Evolutionary conservation across 2,888 invertebrate species (phyloP).

Genomic region (Prenolepis imparis): DNA sequence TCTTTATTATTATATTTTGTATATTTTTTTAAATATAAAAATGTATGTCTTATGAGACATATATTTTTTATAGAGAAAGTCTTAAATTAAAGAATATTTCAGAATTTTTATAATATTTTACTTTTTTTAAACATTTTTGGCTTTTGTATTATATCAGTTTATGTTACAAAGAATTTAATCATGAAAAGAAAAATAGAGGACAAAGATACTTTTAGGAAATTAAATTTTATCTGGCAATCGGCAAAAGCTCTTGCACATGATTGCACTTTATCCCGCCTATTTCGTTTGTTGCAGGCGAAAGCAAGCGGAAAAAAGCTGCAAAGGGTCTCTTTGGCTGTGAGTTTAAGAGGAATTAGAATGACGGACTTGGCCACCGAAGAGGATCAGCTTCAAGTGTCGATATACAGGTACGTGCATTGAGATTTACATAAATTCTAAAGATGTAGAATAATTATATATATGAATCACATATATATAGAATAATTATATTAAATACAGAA

Average conservation of each 20-base stretch:
- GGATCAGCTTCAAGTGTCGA: slow-evolving; percentile 92
- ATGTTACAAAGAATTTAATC: not conserved
- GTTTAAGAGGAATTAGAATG: slow-evolving; percentile 92
- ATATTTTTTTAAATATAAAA: not conserved
- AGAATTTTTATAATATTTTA: not conserved
- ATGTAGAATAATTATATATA: not conserved
- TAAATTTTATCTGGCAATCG: not conserved
- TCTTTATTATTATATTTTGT: not conserved
- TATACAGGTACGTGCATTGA: slow-evolving; percentile 90
- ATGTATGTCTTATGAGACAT: not conserved
- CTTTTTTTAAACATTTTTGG: not conserved
- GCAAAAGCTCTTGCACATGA: not conserved
- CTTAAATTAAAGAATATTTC: not conserved
- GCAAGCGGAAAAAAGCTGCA: slow-evolving; percentile 88
- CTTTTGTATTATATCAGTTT: slow-evolving; percentile 5
- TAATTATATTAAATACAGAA: not conserved
- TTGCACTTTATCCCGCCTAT: slow-evolving; percentile 1
- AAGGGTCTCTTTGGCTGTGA: slow-evolving; percentile 91
- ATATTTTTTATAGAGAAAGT: not conserved
- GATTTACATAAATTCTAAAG: not conserved
- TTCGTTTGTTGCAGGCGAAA: slow-evolving; percentile 86
- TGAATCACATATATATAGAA: too few species aligned
- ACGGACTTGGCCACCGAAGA: slow-evolving; percentile 91
- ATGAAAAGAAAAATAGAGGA: not conserved
- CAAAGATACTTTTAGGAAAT: slow-evolving; percentile 14